These are phyloP conservation scores for Loripinus fragilis DNA, from an alignment of 2,888 invertebrate species.

Conservation along the genomic window DNA sequence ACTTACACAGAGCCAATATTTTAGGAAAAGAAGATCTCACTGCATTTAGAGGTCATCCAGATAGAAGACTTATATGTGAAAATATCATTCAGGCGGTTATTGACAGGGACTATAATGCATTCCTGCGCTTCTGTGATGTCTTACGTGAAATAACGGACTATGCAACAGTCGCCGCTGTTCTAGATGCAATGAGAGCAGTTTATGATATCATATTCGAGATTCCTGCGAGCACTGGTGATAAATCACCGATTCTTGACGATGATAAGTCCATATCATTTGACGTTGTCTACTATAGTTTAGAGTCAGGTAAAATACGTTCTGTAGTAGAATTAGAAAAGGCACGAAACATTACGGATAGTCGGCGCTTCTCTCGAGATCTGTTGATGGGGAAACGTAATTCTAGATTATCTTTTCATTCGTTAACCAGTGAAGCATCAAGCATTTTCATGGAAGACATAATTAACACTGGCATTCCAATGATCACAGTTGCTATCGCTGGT, in stretches of 20 bases:
- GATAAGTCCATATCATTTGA: slow-evolving; percentile 79
- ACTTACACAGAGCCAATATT: slow-evolving; percentile 63
- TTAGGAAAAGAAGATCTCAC: slow-evolving; percentile 67
- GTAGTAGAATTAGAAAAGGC: slow-evolving; percentile 77
- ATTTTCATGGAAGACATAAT: slow-evolving; percentile 61
- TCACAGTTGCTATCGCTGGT: slow-evolving; percentile 78
- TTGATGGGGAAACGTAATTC: slow-evolving; percentile 68
- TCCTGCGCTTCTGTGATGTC: slow-evolving; percentile 76
- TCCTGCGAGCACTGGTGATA: slow-evolving; percentile 54
- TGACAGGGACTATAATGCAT: slow-evolving; percentile 66
- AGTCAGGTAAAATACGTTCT: slow-evolving; percentile 73
- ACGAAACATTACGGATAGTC: slow-evolving; percentile 62
- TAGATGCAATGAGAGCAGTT: slow-evolving; percentile 76
- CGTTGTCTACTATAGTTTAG: slow-evolving; percentile 75
- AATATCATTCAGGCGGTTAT: slow-evolving; percentile 69
- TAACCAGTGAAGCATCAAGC: slow-evolving; percentile 61
- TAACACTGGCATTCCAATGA: slow-evolving; percentile 75
- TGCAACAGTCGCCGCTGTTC: slow-evolving; percentile 70
- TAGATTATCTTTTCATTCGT: slow-evolving; percentile 69
- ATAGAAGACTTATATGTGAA: slow-evolving; percentile 74
- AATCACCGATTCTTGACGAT: slow-evolving; percentile 70
- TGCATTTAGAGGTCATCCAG: slow-evolving; percentile 72
- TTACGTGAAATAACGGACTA: slow-evolving; percentile 63
- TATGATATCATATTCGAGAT: slow-evolving; percentile 75
- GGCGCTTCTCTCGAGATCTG: slow-evolving; percentile 63